Percentiles rank a stretch among this genome's conserved stretches.
Evolutionary conservation across 2,797 vertebrate genomes (phyloP).

Genomic region (Falco biarmicus): DNA sequence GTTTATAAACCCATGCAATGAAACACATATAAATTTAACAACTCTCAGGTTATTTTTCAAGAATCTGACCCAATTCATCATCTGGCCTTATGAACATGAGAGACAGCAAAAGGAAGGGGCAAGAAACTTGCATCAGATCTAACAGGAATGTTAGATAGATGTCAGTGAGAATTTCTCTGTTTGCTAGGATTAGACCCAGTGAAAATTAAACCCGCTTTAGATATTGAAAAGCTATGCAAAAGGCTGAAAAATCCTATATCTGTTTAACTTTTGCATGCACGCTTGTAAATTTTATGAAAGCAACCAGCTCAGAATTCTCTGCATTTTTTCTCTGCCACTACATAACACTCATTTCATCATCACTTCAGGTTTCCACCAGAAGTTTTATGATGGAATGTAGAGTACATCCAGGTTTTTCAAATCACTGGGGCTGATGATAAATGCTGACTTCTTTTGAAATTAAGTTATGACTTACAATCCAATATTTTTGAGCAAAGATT

Average conservation of each 20-base stretch:
- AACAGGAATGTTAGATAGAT: neutral
- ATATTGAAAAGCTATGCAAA: neutral
- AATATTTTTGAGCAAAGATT: slow-evolving; percentile 10
- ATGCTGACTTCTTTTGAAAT: neutral
- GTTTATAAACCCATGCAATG: neutral
- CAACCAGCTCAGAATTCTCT: neutral
- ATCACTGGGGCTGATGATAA: neutral
- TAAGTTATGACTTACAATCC: slow-evolving; percentile 1
- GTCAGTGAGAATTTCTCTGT: neutral
- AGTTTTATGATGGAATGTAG: neutral
- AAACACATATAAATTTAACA: neutral
- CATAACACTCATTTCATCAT: neutral
- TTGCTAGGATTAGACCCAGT: neutral
- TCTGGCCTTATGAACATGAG: neutral
- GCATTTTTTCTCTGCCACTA: neutral
- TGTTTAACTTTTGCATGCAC: neutral
- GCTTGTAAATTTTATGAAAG: neutral
- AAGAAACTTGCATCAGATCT: neutral
- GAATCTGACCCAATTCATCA: neutral
- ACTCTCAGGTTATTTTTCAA: neutral
- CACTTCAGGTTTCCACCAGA: neutral
- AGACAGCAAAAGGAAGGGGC: neutral
- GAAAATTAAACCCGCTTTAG: neutral
- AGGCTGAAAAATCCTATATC: neutral
- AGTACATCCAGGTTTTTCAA: neutral